Conservation (phyloP, 1,140 invertebrate genomes). For the Tribolium castaneum region DNA sequence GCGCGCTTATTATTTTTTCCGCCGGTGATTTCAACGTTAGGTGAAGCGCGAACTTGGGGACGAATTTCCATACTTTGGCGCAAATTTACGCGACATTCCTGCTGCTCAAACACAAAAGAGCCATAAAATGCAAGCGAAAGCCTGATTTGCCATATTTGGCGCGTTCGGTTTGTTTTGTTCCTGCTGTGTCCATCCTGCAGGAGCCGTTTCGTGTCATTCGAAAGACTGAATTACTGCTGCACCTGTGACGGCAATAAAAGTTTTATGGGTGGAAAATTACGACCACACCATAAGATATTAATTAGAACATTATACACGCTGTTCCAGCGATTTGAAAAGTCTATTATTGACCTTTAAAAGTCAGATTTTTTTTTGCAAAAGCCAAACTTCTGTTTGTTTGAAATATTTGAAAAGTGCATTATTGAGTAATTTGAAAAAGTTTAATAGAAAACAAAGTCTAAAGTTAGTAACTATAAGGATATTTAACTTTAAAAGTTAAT, state of each 20-base stretch:
- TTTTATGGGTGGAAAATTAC: background rate
- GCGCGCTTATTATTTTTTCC: background rate
- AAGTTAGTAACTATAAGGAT: too few relatives aligned
- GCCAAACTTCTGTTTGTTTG: too few relatives aligned
- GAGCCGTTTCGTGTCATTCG: background rate
- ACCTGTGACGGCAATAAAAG: background rate
- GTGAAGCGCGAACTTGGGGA: too few relatives aligned
- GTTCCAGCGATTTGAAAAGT: too few relatives aligned
- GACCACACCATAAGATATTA: background rate
- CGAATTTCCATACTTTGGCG: too few relatives aligned
- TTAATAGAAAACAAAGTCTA: too few relatives aligned
- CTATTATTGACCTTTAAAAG: too few relatives aligned
- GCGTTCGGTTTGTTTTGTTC: background rate
- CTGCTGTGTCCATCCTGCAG: constrained; percentile 2
- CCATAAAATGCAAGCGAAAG: background rate
- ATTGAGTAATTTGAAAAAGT: too few relatives aligned
- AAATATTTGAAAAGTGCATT: too few relatives aligned
- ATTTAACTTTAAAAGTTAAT: too few relatives aligned
- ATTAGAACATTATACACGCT: background rate
- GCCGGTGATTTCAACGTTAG: background rate
- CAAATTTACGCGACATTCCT: constrained; percentile 4
- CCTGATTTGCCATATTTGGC: background rate
- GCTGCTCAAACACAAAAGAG: constrained; percentile 2
- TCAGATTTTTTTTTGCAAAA: too few relatives aligned
- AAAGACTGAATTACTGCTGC: background rate